Conservation (phyloP, 35 echinoderm and acorn worm genomes). For the Patiria miniata region DNA sequence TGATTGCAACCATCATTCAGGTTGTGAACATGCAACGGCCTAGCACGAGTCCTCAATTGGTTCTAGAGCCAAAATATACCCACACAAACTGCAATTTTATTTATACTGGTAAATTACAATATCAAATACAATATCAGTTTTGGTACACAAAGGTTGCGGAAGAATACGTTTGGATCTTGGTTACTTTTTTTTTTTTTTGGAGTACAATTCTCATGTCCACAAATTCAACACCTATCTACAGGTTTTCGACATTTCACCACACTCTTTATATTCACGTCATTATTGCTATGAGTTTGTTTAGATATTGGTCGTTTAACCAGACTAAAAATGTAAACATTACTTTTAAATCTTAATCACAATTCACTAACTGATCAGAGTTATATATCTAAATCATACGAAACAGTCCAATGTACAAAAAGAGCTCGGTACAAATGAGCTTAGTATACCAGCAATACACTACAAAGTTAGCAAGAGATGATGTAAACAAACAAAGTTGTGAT, state of each 20-base stretch:
- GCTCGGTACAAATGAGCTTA: background rate
- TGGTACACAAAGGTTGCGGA: background rate
- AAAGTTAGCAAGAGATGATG: background rate
- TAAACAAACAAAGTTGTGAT: background rate
- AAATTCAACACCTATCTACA: slow-evolving; percentile 5
- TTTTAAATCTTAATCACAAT: background rate
- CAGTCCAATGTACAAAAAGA: slow-evolving; percentile 14
- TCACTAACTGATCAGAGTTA: background rate
- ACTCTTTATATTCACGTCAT: slow-evolving; percentile 15
- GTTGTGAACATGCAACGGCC: too few relatives aligned
- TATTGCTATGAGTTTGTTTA: slow-evolving; percentile 34
- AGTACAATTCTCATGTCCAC: background rate
- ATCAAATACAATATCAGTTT: background rate
- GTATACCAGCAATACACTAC: background rate
- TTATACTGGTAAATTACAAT: background rate
- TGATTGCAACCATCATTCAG: too few relatives aligned
- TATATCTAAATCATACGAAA: background rate
- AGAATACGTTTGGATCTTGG: background rate
- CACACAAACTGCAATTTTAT: background rate
- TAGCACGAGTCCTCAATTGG: too few relatives aligned
- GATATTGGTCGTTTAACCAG: slow-evolving; percentile 20
- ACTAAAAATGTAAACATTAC: slow-evolving; percentile 8
- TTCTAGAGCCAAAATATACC: too few relatives aligned
- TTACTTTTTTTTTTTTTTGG: background rate
- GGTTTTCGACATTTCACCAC: background rate